Evolutionary conservation across 1,140 invertebrate species (phyloP).

Genomic region (Habropoda laboriosa): DNA sequence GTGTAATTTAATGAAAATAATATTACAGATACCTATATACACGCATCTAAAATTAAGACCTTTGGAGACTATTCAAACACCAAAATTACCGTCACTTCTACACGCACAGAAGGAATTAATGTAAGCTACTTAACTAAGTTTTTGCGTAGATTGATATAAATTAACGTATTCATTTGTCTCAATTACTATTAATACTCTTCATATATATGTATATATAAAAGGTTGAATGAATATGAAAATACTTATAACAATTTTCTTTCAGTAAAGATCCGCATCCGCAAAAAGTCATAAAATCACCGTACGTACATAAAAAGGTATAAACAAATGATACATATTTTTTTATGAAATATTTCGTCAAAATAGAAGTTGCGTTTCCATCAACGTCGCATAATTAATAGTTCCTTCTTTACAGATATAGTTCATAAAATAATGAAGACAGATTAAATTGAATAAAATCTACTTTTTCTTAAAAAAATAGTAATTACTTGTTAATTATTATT

Average conservation of each 20-base stretch:
- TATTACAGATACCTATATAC: slow-evolving; percentile 83
- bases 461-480: slow-evolving; percentile 27
- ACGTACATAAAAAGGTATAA: not conserved
- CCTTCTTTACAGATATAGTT: not conserved
- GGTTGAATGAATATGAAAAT: not conserved
- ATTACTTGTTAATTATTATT: slow-evolving; percentile 25
- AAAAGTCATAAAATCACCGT: slow-evolving; percentile 6
- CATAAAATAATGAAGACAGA: not conserved
- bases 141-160: not conserved
- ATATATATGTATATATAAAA: not conserved
- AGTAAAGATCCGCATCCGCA: slow-evolving; percentile 8
- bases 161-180: not conserved
- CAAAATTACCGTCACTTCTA: slow-evolving; percentile 77
- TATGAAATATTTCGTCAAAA: not conserved
- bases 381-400: not conserved
- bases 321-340: not conserved
- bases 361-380: not conserved
- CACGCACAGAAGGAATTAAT: slow-evolving; percentile 32
- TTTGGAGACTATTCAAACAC: slow-evolving; percentile 77
- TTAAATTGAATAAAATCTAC: slow-evolving; percentile 34
- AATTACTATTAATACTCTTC: not conserved
- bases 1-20: slow-evolving; percentile 27
- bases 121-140: slow-evolving; percentile 5
- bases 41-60: slow-evolving; percentile 81
- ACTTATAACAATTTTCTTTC: slow-evolving; percentile 3